Base-by-base conservation (phyloP, 2,888 invertebrate genomes). In the Ophraella communa region DNA sequence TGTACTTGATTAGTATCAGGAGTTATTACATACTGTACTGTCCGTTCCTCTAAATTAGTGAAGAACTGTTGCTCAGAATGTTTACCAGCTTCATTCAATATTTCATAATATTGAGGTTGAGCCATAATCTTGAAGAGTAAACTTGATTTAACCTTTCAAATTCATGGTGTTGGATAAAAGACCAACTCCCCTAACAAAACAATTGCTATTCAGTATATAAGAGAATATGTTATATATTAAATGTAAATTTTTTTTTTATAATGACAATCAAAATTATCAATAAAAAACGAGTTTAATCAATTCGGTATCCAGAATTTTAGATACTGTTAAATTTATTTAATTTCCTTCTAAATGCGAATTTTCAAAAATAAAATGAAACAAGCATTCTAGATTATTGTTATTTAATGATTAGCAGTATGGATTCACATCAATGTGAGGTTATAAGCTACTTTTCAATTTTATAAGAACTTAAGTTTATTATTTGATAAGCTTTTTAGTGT, bases 31-130 rank as follows among this genome's bases (percentile, higher is more conserved):
- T 81, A 81, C 64, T 79, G 79, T 39, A 82, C 78, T 23, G 78
- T 77, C 51, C 71, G 76, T 42, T 78, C 83, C 77, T 86, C 84
- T 74, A 87, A 79, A 77, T 87, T 88, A 68, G 88, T 86, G 79
- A 87, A 89, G 77, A 87, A 87, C 77, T 88, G 86, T 80, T 88
- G 87, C 71, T 86, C 77, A 67, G 85, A 83, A 76, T 83, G 82
- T 79, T 84, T 85, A 74, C 80, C 78, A 58, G 83, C 82, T 82
- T 85, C 86, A 79, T 86, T 79, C 79, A 88, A 85, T 78, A 89
- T 87, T 76, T 89, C 89, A 80, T 86, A 89, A 83, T 87, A 89
- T 81, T 89, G 89, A 23, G 62, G 52, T 45, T 67, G 64, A 81
- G 89, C 89, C 90, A 90, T 90, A 66, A 80, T 82, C 52, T 47